phyloP scores from a whole-genome alignment of 53 echinoderm and acorn worm genomes.

The Echinometra lucunter region DNA sequence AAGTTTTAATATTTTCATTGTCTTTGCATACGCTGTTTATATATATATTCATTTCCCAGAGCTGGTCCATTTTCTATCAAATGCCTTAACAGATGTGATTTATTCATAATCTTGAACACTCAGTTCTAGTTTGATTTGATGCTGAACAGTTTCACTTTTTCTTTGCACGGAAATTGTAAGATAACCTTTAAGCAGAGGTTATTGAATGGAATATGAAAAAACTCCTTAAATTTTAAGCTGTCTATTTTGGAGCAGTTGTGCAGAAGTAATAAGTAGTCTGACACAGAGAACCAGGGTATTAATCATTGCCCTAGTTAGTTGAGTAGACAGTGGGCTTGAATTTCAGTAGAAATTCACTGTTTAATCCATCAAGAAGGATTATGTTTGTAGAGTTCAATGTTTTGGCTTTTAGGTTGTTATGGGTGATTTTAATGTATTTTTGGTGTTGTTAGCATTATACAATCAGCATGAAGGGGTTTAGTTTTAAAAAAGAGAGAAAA shows the following conservation, averaged over 20 bases:
- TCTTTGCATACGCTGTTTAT: too few species aligned
- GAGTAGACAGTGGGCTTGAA: not conserved
- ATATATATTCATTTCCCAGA: not conserved
- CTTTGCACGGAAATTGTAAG: not conserved
- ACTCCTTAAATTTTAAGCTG: not conserved
- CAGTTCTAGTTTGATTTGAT: not conserved
- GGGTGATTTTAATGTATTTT: conserved; percentile 7
- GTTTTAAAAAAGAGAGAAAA: too few species aligned
- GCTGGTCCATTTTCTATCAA: not conserved
- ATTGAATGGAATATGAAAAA: conserved; percentile 5
- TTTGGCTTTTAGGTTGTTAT: not conserved
- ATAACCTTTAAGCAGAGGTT: not conserved
- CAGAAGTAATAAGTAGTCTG: not conserved
- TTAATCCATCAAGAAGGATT: conserved; percentile 39
- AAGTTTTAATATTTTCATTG: not conserved
- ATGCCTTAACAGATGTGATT: not conserved
- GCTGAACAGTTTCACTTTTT: not conserved
- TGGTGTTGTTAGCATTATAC: not conserved
- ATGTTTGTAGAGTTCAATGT: not conserved
- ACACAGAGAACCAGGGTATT: not conserved
- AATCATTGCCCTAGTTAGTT: conserved; percentile 9
- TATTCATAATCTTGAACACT: not conserved
- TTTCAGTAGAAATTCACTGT: conserved; percentile 18
- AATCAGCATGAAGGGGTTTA: too few species aligned
- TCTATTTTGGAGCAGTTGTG: not conserved